These are phyloP conservation scores for Plectropomus leopardus DNA, from an alignment of 2,113 vertebrate genomes.

Conservation along the genomic window DNA sequence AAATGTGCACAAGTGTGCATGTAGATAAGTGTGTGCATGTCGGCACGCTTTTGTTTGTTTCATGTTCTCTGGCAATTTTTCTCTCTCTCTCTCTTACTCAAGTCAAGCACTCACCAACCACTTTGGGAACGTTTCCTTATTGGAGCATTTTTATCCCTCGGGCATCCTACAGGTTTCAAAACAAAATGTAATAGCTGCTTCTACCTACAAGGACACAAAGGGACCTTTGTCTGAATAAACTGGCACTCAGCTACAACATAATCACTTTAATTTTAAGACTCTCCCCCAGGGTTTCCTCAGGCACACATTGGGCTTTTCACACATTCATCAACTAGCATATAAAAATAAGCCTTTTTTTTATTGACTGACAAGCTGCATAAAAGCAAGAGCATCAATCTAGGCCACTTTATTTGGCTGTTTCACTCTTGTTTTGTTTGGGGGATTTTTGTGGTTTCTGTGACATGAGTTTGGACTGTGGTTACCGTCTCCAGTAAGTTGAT, in stretches of 20 bases:
- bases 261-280: slow-evolving; percentile 62
- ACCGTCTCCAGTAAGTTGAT: not conserved
- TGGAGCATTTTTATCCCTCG: slow-evolving; percentile 16
- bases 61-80: not conserved
- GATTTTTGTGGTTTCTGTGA: slow-evolving; percentile 7
- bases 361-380: not conserved
- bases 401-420: slow-evolving; percentile 1
- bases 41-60: slow-evolving; percentile 11
- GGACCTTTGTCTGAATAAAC: slow-evolving; percentile 59
- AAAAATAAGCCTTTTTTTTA: slow-evolving; percentile 8
- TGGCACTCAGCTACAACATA: slow-evolving; percentile 29
- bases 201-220: slow-evolving; percentile 48
- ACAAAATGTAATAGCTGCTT: slow-evolving; percentile 41
- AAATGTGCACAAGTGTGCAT: slow-evolving; percentile 3
- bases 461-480: slow-evolving; percentile 19
- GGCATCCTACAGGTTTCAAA: slow-evolving; percentile 35
- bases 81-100: not conserved
- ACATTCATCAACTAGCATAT: slow-evolving; percentile 25
- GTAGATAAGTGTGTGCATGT: slow-evolving; percentile 17
- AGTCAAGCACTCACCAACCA: not conserved
- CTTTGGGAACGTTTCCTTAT: slow-evolving; percentile 29
- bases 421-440: slow-evolving; percentile 8
- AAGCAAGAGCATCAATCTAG: not conserved
- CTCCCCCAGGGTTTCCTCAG: slow-evolving; percentile 3
- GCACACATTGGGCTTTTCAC: slow-evolving; percentile 39